Conservation (phyloP, 1,140 invertebrate species). For the Watersipora subatra region DNA sequence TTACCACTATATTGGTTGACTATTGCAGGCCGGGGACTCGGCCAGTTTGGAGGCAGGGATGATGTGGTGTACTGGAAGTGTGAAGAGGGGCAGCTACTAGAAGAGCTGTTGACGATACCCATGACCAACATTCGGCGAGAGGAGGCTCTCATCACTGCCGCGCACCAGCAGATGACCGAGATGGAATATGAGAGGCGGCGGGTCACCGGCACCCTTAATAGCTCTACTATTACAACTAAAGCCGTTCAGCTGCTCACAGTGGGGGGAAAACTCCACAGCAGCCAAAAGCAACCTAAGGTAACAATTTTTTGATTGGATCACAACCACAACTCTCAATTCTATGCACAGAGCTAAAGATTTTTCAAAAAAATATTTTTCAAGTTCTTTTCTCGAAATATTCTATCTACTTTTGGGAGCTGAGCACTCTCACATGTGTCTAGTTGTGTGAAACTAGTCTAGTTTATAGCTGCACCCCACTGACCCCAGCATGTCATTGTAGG, state of each 20-base stretch:
- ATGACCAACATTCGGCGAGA: constrained; percentile 29
- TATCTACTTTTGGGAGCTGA: no score
- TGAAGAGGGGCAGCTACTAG: constrained; percentile 26
- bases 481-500: no score
- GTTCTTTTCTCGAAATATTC: no score
- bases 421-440: no score
- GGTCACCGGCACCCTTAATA: constrained; percentile 31
- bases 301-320: neutral
- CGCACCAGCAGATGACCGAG: constrained; percentile 35
- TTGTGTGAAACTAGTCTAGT: no score
- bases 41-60: constrained; percentile 27
- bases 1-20: no score
- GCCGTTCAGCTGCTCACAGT: constrained; percentile 23
- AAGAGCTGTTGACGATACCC: constrained; percentile 31
- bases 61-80: constrained; percentile 36
- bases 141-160: constrained; percentile 28
- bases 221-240: constrained; percentile 27
- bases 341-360: no score
- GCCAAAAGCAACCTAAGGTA: neutral
- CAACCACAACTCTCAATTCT: neutral
- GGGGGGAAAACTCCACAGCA: neutral
- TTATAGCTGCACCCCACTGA: no score
- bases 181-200: constrained; percentile 28
- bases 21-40: constrained; percentile 22
- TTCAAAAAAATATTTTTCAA: no score